These are phyloP conservation scores for Leptodactylus fallax DNA, from an alignment of 2,797 vertebrate genomes.

Conservation along the genomic window DNA sequence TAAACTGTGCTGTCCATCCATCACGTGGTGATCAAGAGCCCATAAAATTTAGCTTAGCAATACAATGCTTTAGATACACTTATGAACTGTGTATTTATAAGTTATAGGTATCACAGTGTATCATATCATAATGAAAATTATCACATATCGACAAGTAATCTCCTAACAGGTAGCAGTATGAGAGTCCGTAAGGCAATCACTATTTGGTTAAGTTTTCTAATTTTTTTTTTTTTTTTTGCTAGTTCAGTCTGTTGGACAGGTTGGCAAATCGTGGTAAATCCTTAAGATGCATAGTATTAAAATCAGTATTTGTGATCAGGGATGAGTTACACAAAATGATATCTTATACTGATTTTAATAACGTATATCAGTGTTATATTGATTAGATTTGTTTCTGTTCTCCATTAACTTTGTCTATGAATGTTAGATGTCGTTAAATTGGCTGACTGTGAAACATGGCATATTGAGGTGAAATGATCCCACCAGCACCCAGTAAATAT, in stretches of 20 bases:
- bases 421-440: constrained; percentile 35
- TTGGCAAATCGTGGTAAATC: background rate
- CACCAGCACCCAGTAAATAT: background rate
- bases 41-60: background rate
- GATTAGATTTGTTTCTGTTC: constrained; percentile 32
- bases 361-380: background rate
- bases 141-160: background rate
- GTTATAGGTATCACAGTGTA: background rate
- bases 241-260: background rate
- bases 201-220: background rate
- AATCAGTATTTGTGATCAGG: background rate
- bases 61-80: constrained; percentile 5
- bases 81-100: background rate
- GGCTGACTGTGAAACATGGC: constrained; percentile 34
- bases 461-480: constrained; percentile 5
- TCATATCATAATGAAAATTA: background rate
- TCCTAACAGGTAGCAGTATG: background rate
- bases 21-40: constrained; percentile 11
- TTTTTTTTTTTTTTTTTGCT: too few species aligned
- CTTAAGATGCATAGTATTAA: background rate
- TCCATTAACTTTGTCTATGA: constrained; percentile 28
- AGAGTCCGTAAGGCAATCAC: background rate
- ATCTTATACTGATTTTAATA: background rate
- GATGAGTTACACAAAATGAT: background rate
- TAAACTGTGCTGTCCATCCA: constrained; percentile 71